phyloP scores from a whole-genome alignment of 1,140 invertebrate genomes.

The Euwallacea fornicatus region DNA sequence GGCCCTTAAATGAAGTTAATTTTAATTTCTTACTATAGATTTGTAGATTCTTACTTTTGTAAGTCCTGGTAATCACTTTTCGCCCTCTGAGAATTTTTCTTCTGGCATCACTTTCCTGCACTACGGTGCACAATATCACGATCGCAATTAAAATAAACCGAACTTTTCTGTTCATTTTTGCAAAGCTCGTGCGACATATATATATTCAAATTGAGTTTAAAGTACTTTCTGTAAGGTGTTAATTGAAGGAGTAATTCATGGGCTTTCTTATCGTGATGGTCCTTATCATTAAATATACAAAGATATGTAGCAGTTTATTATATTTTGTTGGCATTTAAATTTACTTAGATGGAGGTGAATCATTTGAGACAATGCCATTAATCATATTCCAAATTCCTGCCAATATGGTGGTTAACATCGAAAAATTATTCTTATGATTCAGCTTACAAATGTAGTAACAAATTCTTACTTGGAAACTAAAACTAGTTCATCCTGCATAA shows the following conservation, averaged over 20 bases:
- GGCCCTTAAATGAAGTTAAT: slow-evolving; percentile 56
- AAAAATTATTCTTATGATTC: too few species aligned
- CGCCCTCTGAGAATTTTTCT: slow-evolving; percentile 62
- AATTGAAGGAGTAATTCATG: neutral
- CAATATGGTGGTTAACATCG: too few species aligned
- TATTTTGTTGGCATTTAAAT: too few species aligned
- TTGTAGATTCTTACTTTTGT: slow-evolving; percentile 68
- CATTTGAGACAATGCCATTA: too few species aligned
- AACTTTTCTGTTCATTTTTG: slow-evolving; percentile 1
- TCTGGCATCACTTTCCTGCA: slow-evolving; percentile 70
- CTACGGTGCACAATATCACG: slow-evolving; percentile 65
- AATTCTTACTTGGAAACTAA: too few species aligned
- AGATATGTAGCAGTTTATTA: slow-evolving; percentile 8
- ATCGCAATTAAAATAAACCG: slow-evolving; percentile 38
- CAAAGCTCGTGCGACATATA: neutral
- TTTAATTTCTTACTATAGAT: neutral
- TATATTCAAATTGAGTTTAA: slow-evolving; percentile 3
- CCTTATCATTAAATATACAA: slow-evolving; percentile 31
- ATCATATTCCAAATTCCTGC: too few species aligned
- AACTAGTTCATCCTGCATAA: too few species aligned
- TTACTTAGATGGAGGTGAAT: too few species aligned
- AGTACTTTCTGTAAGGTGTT: slow-evolving; percentile 13
- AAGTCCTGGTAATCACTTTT: slow-evolving; percentile 63
- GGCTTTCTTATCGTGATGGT: slow-evolving; percentile 10
- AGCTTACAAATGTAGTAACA: too few species aligned